Evolutionary conservation across 1,140 invertebrate genomes (phyloP).

Genomic region (Fopius arisanus): DNA sequence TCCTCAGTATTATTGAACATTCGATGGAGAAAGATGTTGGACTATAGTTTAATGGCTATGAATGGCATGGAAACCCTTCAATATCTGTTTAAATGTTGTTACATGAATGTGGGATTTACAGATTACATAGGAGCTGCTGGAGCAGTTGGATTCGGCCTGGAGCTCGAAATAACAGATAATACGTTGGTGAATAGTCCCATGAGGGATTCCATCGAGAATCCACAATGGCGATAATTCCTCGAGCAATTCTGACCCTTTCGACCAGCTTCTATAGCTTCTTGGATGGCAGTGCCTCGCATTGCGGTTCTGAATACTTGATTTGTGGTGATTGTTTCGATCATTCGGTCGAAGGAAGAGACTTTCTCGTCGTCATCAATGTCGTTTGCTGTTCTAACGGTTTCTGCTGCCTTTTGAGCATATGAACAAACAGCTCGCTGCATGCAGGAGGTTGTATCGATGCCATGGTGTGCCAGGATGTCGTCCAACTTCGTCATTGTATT

Average conservation of each 20-base stretch:
- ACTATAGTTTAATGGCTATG: slow-evolving; percentile 24
- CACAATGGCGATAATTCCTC: slow-evolving; percentile 53
- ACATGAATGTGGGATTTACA: background rate
- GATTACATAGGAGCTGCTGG: slow-evolving; percentile 16
- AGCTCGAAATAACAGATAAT: slow-evolving; percentile 32
- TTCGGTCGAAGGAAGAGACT: slow-evolving; percentile 71
- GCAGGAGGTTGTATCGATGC: slow-evolving; percentile 81
- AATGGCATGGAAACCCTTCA: slow-evolving; percentile 20
- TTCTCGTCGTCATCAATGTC: slow-evolving; percentile 66
- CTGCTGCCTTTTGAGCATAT: slow-evolving; percentile 73
- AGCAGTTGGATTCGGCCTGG: slow-evolving; percentile 34
- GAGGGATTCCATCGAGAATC: slow-evolving; percentile 57
- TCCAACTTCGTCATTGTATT: slow-evolving; percentile 77
- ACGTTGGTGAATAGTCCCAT: slow-evolving; percentile 50
- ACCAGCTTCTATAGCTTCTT: slow-evolving; percentile 77
- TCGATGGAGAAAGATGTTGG: background rate
- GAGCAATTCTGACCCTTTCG: slow-evolving; percentile 49
- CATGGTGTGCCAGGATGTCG: slow-evolving; percentile 73
- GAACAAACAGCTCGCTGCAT: slow-evolving; percentile 80
- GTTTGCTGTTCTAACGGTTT: slow-evolving; percentile 41
- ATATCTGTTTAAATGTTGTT: background rate
- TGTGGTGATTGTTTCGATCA: slow-evolving; percentile 72
- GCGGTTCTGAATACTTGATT: slow-evolving; percentile 77
- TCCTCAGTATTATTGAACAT: background rate
- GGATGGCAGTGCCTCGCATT: slow-evolving; percentile 78